Conservation (phyloP, 1,140 invertebrate genomes). For the Musca domestica region DNA sequence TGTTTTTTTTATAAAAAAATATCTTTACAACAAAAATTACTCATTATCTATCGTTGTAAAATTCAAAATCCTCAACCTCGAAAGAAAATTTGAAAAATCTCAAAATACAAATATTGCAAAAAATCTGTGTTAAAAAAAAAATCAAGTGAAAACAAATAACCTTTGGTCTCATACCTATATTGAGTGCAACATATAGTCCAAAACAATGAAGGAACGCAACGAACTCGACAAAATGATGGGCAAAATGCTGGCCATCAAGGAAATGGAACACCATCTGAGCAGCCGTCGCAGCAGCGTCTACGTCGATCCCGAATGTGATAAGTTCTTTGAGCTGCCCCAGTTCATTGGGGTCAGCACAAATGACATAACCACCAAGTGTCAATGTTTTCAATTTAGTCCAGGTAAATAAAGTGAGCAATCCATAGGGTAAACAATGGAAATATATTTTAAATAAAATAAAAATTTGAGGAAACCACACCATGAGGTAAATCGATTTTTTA, state of each 20-base stretch:
- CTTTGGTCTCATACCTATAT: no score
- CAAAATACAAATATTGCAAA: no score
- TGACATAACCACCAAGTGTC: conserved; percentile 51
- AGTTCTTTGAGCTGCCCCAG: conserved; percentile 51
- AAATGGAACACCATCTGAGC: conserved; percentile 43
- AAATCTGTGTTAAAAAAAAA: conserved; percentile 2
- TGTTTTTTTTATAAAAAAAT: not conserved
- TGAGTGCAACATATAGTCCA: not conserved
- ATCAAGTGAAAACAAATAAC: conserved; percentile 1
- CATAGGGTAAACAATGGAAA: no score
- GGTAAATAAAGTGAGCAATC: conserved; percentile 44
- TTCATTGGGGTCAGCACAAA: conserved; percentile 51
- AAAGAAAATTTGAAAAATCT: no score
- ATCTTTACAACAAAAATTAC: no score
- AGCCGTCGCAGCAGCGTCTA: conserved; percentile 53
- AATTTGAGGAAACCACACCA: no score
- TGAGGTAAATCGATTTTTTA: no score
- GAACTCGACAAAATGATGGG: conserved; percentile 41
- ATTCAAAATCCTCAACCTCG: no score
- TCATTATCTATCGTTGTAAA: no score
- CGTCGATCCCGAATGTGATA: conserved; percentile 53
- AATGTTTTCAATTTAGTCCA: conserved; percentile 52
- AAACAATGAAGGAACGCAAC: not conserved
- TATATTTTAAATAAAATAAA: no score
- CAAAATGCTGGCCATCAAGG: conserved; percentile 50